Base-by-base conservation (phyloP, 2,797 vertebrate genomes). In the Melanogrammus aeglefinus region DNA sequence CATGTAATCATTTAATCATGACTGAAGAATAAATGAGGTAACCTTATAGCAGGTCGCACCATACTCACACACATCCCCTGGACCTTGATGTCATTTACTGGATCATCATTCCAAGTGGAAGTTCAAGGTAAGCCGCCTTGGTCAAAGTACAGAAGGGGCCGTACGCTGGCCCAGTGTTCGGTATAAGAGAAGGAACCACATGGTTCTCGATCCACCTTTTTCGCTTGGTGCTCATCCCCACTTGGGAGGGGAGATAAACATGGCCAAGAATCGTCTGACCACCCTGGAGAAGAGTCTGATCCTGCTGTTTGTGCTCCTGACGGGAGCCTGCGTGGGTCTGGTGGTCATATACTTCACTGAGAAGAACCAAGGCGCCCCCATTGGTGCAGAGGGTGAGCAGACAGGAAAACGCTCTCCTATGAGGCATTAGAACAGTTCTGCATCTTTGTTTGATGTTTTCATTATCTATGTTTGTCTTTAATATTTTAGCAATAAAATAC, bases 221-320 rank as follows among this genome's bases (percentile, higher is more conserved):
- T 31, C 57, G 73, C 12, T 69, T 6, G 4, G 75, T 35, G 44
- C 72, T 7, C 82, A 69, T 63, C 78, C 9, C 74, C 10, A 12
- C 73, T 27, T 24, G 2, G 2, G 76, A 78, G 31, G 38, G 24
- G 63, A 69, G 9, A 1, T 13, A 3, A 72, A 44, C 77, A 86
- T 87, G 86, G 87, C 84, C 39, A 76, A 80, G 24, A 86, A 21
- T 80, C 76, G 82, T 24, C 38, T 91, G 36, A 92, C 85, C 72
- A 81, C 83, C 70, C 79, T 95, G 82, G 94, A 96, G 84, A 93
- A 84, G 33, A 75, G 71, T 72, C 84, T 95, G 81, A 91, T 95
- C 36, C 76, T 93, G 69, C 90, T 96, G 4, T 94, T 95, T 8
- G 47, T 95, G 81, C 81, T 85, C 24, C 80, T 95, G 85, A 91